Evolutionary conservation across 2,888 invertebrate genomes (phyloP), one percentile per base, ranked within the genome.

Genomic region (Mythimna pallens): DNA sequence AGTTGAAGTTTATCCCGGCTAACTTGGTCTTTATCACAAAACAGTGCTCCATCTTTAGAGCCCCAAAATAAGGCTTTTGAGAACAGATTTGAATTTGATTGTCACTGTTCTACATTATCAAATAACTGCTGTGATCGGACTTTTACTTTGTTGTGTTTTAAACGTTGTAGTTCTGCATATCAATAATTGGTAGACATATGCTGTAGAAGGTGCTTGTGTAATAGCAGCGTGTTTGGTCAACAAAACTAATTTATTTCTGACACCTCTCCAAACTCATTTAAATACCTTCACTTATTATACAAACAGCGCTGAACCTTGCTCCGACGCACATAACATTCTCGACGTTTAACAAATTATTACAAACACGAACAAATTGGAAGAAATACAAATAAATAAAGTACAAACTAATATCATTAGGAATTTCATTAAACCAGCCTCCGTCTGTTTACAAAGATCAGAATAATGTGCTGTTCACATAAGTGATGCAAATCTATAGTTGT

Each of bases 401-500:
- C 25, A 17, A 66, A 62, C 30, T 34, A 58, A 65, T 62, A 66
- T 70, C 40, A 52, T 69, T 61, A 40, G 50, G 50, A 63, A 70
- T 68, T 57, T 70, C 25, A 67, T 68, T 55, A 55, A 36, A 64
- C 22, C 43, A 43, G 43, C 22, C 52, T 50, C 25, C 30, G 30
- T 54, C 12, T 82, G 75, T 79, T 75, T 75, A 85, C 70, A 64
- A 57, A 66, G 73, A 58, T 70, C 30, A 59, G 50, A 82, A 79
- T 82, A 74, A 82, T 77, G 52, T 54, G 65, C 43, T 72, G 72
- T 81, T 83, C 73, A 64, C 76, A 66, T 70, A 76, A 69, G 68
- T 67, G 70, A 83, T 73, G 73, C 70, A 80, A 83, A 79, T 74
- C 71, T 71, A 55, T 65, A 59, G 68, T 69, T 71, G 65, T 83